phyloP scores from a whole-genome alignment of 1,140 invertebrate species.

The Scylla paramamosain region DNA sequence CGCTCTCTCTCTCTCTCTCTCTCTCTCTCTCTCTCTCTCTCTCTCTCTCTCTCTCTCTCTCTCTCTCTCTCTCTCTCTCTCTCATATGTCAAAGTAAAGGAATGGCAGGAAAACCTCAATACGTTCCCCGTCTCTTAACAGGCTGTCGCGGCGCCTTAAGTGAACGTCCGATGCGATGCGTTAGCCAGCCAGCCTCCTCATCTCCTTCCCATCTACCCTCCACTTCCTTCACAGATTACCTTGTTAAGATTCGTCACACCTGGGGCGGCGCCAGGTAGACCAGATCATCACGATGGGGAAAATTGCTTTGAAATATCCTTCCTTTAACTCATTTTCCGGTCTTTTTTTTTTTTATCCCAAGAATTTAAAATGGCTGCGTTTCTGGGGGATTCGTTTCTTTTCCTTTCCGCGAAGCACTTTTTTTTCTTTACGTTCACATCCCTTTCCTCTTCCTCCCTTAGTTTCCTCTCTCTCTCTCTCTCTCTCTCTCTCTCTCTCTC shows the following conservation, averaged over 20 bases:
- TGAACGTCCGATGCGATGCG: too few species aligned
- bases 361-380: background rate
- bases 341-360: too few species aligned
- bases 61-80: background rate
- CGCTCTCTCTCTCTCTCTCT: too few species aligned
- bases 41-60: too few species aligned
- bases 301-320: background rate
- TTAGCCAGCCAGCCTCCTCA: background rate
- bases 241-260: conserved; percentile 14
- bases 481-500: conserved; percentile 48
- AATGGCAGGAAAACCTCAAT: too few species aligned
- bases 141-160: too few species aligned
- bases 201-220: conserved; percentile 30
- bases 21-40: too few species aligned
- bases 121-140: too few species aligned
- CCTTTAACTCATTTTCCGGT: background rate
- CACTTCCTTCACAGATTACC: conserved; percentile 7
- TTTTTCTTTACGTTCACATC: background rate
- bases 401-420: background rate
- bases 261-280: background rate
- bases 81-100: too few species aligned
- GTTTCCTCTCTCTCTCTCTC: conserved; percentile 34
- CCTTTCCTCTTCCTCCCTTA: background rate
- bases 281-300: background rate
- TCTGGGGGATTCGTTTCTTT: background rate